phyloP scores from a whole-genome alignment of 2,113 vertebrate genomes.

The Salvator merianae region DNA sequence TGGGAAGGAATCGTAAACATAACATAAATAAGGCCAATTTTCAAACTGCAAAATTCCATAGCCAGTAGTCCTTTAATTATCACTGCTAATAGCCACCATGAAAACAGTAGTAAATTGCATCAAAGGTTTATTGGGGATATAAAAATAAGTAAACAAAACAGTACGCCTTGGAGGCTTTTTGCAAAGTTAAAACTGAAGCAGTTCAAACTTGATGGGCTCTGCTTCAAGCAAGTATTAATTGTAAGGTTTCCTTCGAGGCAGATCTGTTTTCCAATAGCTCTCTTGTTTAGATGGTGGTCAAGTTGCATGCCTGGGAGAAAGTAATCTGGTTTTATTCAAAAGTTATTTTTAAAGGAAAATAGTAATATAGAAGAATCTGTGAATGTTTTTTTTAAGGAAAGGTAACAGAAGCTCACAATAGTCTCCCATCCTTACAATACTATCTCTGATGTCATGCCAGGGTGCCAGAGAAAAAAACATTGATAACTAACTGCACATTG shows the following conservation, averaged over 20 bases:
- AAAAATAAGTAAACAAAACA: conserved; percentile 36
- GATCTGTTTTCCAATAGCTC: conserved; percentile 3
- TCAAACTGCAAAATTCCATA: conserved; percentile 34
- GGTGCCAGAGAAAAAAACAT: too few species aligned
- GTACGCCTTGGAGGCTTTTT: conserved; percentile 13
- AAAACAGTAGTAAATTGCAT: conserved; percentile 40
- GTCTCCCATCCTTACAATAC: neutral
- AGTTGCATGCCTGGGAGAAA: neutral
- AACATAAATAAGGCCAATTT: neutral
- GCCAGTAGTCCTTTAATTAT: conserved; percentile 37
- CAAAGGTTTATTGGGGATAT: conserved; percentile 31
- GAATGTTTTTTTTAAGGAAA: neutral
- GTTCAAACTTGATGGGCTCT: conserved; percentile 19
- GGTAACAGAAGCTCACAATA: neutral
- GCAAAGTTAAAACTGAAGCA: conserved; percentile 1
- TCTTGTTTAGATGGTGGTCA: neutral
- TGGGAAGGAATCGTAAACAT: conserved; percentile 15
- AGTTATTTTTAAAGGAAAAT: neutral
- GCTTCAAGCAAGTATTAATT: conserved; percentile 38
- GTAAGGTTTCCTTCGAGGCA: conserved; percentile 24
- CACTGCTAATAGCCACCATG: conserved; percentile 28
- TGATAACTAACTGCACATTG: too few species aligned
- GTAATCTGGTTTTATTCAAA: neutral
- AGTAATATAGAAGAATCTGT: neutral
- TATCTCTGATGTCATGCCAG: too few species aligned